These are phyloP conservation scores for Vicugna pacos DNA, from an alignment of 2,113 vertebrate genomes.

Conservation along the genomic window DNA sequence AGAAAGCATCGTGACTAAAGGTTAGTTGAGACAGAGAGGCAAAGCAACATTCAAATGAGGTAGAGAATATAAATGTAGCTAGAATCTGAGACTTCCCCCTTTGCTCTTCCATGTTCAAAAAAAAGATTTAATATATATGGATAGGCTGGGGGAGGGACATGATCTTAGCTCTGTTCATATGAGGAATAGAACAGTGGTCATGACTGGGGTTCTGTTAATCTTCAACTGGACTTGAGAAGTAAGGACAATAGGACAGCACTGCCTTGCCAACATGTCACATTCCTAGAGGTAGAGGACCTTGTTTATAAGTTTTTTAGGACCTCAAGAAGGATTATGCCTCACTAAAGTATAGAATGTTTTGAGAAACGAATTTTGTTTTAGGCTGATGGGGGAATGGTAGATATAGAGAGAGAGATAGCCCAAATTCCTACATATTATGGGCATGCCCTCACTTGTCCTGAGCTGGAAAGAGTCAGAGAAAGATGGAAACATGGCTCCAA, in stretches of 20 bases:
- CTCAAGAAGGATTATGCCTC: background rate
- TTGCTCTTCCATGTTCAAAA: background rate
- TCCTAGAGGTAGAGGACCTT: background rate
- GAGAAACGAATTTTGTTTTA: slow-evolving; percentile 4
- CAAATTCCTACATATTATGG: background rate
- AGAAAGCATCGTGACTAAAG: background rate
- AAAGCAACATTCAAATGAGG: background rate
- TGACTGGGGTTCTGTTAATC: background rate
- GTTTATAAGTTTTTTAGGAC: background rate
- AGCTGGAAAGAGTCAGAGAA: background rate
- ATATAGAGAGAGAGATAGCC: background rate
- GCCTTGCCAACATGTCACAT: background rate
- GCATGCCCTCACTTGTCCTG: background rate
- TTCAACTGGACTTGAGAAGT: background rate
- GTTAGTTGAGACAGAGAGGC: background rate
- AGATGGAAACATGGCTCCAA: background rate
- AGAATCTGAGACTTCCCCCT: background rate
- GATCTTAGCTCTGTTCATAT: background rate
- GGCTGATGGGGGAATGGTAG: background rate
- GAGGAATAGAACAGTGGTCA: background rate
- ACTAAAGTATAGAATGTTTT: background rate
- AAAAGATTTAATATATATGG: background rate
- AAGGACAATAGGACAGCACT: background rate
- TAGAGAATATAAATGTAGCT: background rate
- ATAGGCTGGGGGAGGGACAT: background rate